A percentile compares a stretch with the other conserved stretches of the same genome.
Conservation (phyloP, 2,113 vertebrate species). For the Hippocampus guttulatus region DNA sequence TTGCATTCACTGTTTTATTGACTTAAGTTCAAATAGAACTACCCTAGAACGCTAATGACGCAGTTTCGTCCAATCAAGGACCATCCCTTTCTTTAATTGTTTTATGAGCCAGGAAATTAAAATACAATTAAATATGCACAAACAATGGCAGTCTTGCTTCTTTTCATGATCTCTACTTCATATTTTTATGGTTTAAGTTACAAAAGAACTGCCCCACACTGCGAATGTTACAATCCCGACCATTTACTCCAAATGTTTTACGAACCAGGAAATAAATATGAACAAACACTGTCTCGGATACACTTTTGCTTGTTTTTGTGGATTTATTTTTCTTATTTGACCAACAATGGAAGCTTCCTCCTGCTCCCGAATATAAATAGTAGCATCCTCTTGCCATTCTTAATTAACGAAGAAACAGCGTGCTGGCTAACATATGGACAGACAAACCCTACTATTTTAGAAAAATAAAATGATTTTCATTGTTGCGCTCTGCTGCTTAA, state of each 20-base stretch:
- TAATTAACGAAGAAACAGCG: background rate
- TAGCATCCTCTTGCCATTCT: background rate
- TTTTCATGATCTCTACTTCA: background rate
- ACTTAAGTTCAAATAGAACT: too few relatives aligned
- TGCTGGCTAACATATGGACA: background rate
- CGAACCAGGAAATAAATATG: too few relatives aligned
- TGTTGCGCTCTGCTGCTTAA: background rate
- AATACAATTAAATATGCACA: too few relatives aligned
- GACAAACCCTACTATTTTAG: background rate
- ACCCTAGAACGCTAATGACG: too few relatives aligned
- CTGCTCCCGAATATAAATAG: background rate
- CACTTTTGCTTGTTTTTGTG: background rate
- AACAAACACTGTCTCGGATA: too few relatives aligned
- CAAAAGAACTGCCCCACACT: too few relatives aligned
- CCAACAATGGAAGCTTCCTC: background rate
- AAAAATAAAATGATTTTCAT: background rate
- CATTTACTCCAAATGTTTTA: too few relatives aligned
- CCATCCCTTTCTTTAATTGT: background rate
- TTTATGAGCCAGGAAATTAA: background rate
- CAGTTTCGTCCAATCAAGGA: too few relatives aligned
- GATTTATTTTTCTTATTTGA: background rate
- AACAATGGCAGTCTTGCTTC: background rate
- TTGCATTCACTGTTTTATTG: too few relatives aligned
- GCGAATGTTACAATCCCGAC: too few relatives aligned
- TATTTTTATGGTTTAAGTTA: background rate